phyloP scores from a whole-genome alignment of 2,113 vertebrate genomes.

The Penelope pileata region DNA sequence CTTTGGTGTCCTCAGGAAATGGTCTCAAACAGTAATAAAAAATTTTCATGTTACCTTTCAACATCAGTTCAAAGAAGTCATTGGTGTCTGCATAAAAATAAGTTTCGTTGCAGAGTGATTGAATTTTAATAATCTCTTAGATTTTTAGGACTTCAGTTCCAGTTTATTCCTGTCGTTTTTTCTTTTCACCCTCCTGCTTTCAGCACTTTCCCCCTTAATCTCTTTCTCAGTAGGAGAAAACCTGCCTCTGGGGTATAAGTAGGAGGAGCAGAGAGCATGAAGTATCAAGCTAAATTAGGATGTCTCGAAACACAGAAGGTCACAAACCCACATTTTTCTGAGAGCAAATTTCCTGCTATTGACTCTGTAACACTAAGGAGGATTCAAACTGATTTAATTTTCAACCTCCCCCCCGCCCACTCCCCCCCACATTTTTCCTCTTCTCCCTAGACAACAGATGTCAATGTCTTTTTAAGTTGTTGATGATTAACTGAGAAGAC shows the following conservation, averaged over 20 bases:
- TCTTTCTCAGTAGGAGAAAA: constrained; percentile 53
- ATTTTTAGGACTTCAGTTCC: constrained; percentile 64
- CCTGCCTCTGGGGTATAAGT: constrained; percentile 63
- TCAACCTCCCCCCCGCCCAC: not conserved
- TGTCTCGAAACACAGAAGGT: constrained; percentile 69
- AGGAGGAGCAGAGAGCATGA: constrained; percentile 70
- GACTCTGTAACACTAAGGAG: constrained; percentile 56
- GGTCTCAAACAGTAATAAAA: constrained; percentile 61
- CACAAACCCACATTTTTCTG: constrained; percentile 64
- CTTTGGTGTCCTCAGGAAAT: constrained; percentile 65
- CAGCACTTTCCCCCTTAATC: constrained; percentile 62
- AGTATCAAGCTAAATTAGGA: constrained; percentile 53
- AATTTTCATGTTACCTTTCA: constrained; percentile 49
- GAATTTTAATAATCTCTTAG: constrained; percentile 74
- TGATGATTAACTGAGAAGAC: constrained; percentile 66
- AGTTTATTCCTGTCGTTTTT: constrained; percentile 57
- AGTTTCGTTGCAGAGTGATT: constrained; percentile 35
- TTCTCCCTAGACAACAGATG: constrained; percentile 67
- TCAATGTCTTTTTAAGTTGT: constrained; percentile 68
- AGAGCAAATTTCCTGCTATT: constrained; percentile 71
- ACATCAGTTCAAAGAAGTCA: constrained; percentile 68
- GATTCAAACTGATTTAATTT: constrained; percentile 57
- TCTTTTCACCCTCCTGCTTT: constrained; percentile 41
- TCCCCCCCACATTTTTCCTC: constrained; percentile 20
- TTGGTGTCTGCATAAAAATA: constrained; percentile 67